Percentiles rank a stretch among this genome's conserved stretches.
phyloP scores from a whole-genome alignment of 2,888 invertebrate species.

The Caradrina kadenii region DNA sequence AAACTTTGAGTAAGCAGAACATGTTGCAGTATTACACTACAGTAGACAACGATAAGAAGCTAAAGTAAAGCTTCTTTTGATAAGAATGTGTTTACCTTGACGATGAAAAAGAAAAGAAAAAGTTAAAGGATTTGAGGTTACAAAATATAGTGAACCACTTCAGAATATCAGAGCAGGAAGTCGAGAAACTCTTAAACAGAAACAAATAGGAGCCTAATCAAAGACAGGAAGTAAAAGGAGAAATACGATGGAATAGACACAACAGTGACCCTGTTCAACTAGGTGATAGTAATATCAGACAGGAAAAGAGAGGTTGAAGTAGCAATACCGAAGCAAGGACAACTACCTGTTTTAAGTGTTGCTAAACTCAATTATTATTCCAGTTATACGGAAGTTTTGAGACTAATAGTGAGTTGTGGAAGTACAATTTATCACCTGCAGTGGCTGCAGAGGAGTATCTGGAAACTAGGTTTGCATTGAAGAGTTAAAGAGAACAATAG shows the following conservation, averaged over 20 bases:
- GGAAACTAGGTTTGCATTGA: neutral
- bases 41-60: constrained; percentile 32
- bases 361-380: constrained; percentile 20
- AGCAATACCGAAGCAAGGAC: constrained; percentile 57
- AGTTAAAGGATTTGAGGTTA: constrained; percentile 15
- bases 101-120: constrained; percentile 31
- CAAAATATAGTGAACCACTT: neutral
- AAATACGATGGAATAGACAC: constrained; percentile 39
- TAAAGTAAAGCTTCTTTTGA: constrained; percentile 24
- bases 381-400: constrained; percentile 26
- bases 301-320: constrained; percentile 58
- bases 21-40: constrained; percentile 26
- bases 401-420: constrained; percentile 8
- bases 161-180: constrained; percentile 32
- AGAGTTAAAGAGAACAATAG: neutral
- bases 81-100: constrained; percentile 27
- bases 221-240: constrained; percentile 42
- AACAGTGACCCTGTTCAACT: constrained; percentile 37
- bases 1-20: constrained; percentile 15
- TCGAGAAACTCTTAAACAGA: constrained; percentile 9
- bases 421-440: neutral
- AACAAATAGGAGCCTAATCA: constrained; percentile 4
- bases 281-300: constrained; percentile 47
- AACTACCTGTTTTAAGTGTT: constrained; percentile 44
- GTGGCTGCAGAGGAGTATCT: neutral